A percentile compares a stretch with the other conserved stretches of the same genome.
Conservation (phyloP, 2,113 vertebrate species). For the Acrocephalus arundinaceus region DNA sequence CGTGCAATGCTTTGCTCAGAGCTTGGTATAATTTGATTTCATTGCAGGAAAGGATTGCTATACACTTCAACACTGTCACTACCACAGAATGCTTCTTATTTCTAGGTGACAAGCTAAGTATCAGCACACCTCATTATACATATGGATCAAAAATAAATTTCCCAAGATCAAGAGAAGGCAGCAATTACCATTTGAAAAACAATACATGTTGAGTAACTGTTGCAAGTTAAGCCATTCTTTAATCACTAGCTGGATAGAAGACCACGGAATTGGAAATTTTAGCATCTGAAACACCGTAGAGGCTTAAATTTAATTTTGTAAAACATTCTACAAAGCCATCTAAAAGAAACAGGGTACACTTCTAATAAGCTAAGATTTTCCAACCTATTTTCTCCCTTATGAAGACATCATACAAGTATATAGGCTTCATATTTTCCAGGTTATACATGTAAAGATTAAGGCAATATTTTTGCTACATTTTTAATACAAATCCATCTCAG, state of each 20-base stretch:
- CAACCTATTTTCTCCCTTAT: not conserved
- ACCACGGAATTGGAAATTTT: not conserved
- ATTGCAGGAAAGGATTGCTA: not conserved
- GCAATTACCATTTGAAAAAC: not conserved
- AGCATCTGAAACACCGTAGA: not conserved
- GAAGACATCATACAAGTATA: not conserved
- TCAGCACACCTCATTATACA: rapidly evolving
- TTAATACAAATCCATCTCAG: not conserved
- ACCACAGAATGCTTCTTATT: not conserved
- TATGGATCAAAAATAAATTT: not conserved
- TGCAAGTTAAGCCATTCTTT: not conserved
- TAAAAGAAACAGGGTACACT: not conserved
- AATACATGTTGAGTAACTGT: not conserved
- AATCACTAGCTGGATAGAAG: not conserved
- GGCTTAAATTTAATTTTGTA: not conserved
- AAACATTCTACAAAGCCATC: not conserved
- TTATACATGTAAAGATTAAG: not conserved
- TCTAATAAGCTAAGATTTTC: not conserved
- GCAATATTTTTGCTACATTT: not conserved
- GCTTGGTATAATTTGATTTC: not conserved
- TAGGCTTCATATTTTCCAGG: not conserved
- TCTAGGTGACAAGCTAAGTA: not conserved
- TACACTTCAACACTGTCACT: not conserved
- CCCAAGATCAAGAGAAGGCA: not conserved
- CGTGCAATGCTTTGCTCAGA: not conserved